Base-by-base conservation (phyloP, 2,797 vertebrate genomes). In the Paguma larvata region DNA sequence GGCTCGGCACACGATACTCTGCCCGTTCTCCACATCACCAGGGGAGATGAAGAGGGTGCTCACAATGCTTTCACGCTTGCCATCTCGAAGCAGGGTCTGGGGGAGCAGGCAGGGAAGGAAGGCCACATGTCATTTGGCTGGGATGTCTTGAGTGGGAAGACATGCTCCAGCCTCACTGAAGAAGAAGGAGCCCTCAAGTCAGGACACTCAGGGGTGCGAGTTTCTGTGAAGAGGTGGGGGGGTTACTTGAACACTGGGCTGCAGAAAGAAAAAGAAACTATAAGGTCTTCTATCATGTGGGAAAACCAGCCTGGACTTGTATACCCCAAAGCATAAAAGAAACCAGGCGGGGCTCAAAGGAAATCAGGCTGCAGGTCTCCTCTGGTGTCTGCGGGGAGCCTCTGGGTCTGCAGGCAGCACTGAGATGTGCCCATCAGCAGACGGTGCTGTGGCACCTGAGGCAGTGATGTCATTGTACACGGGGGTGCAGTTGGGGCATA, bases 11-110 rank as follows among this genome's bases (percentile, higher is more conserved):
- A 99, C 98, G 92, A 99, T 99, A 98, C 99, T 99, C 98, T 99
- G 99, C 10, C 99, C 99, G 0, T 99, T 99, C 98, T 99, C 99
- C 0, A 99, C 99, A 96, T 99, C 99, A 0, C 99, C 99, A 0
- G 99, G 99, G 3, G 99, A 99, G 19, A 99, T 98, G 98, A 99
- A 99, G 65, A 99, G 99, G 0, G 99, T 99, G 98, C 99, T 99
- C 98, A 99, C 98, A 0, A 99, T 99, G 96, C 99, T 99, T 95
- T 99, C 99, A 88, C 99, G 99, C 96, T 99, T 99, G 56, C 99
- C 99, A 0, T 99, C 99, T 0, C 99, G 99, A 63, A 99, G 99
- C 91, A 99, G 98, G 0, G 99, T 99, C 99, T 99, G 98, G 1
- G 97, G 21, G 21, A 18, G 53, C 0, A 18, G 16, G 38, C 8